phyloP scores from a whole-genome alignment of 2,888 invertebrate genomes.

The Hyppa rectilinea region DNA sequence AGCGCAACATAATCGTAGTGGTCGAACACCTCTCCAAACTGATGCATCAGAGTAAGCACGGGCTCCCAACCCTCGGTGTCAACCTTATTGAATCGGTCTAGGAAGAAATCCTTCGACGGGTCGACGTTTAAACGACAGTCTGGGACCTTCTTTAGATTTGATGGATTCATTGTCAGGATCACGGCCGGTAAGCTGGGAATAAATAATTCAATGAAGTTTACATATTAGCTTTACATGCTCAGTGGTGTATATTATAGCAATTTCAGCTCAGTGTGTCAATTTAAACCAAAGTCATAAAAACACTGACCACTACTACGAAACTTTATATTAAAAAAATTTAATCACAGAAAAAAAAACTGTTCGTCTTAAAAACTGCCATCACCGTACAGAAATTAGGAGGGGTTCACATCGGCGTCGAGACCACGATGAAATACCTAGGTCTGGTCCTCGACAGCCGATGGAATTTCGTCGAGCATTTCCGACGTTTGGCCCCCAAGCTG shows the following conservation, averaged over 20 bases:
- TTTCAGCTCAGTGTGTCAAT: too few species aligned
- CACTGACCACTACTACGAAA: too few species aligned
- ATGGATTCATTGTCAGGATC: constrained; percentile 71
- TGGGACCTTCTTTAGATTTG: constrained; percentile 75
- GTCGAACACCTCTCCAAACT: constrained; percentile 80
- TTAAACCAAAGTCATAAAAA: too few species aligned
- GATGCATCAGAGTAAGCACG: constrained; percentile 78
- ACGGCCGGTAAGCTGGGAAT: constrained; percentile 76
- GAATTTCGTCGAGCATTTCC: too few species aligned
- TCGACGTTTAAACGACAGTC: constrained; percentile 76
- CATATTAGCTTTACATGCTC: not conserved
- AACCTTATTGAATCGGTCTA: constrained; percentile 74
- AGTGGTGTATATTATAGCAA: not conserved
- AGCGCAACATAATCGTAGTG: constrained; percentile 77
- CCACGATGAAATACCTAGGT: too few species aligned
- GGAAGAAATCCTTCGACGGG: constrained; percentile 77
- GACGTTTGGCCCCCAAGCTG: too few species aligned
- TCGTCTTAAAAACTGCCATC: too few species aligned
- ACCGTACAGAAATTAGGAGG: too few species aligned
- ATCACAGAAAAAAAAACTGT: too few species aligned
- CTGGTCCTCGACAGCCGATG: too few species aligned
- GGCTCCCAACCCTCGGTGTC: constrained; percentile 80
- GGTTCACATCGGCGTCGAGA: too few species aligned
- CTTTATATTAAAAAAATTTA: too few species aligned
- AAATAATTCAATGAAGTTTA: not conserved